Base-by-base conservation (phyloP, 64 coral and sea anemone species). In the Astreopora myriophthalma region DNA sequence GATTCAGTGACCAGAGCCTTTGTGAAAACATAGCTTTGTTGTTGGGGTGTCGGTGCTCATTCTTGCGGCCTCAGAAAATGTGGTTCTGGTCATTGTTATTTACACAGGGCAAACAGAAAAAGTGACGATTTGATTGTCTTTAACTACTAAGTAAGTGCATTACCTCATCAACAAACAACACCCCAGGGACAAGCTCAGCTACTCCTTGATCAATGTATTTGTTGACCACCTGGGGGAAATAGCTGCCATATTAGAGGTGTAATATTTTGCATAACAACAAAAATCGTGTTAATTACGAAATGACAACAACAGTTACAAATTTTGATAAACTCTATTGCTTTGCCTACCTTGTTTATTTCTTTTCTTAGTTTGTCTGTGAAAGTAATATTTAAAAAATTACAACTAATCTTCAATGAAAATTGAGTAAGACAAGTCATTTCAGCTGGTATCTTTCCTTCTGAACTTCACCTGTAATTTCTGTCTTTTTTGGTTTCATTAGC, bases 181-280 rank as follows among this genome's bases (percentile, higher is more conserved):
- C 97, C 25, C 97, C 97, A 73, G 97, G 97, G 20, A 99, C 97
- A 75, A 99, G 87, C 52, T 99, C 97, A 35, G 97, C 97, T 16
- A 99, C 92, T 66, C 97, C 97, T 63, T 99, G 97, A 71, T 99
- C 97, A 46, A 99, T 99, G 49, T 99, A 99, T 28, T 99, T 99
- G 72, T 99, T 99, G 9, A 99, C 97, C 51, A 99, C 97, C 97
- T 99, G 1, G 0, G 40, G 19, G 24, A 80, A 51, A 90, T 1
- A 77, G 25, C 3, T 40, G 34, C 6, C 27, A n/a, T 16, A 61
- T 37, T 23, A 27, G 17, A 48, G 9, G 8, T 13, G 27, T 58
- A 58, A 58, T 17, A 3, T 58, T 16, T 17, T 58, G 10, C 52
- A 58, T 58, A 58, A 17, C 13, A 58, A n/a, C n/a, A n/a, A n/a